phyloP scores from a whole-genome alignment of 2,797 vertebrate genomes.

The Myiotriccus ornatus region DNA sequence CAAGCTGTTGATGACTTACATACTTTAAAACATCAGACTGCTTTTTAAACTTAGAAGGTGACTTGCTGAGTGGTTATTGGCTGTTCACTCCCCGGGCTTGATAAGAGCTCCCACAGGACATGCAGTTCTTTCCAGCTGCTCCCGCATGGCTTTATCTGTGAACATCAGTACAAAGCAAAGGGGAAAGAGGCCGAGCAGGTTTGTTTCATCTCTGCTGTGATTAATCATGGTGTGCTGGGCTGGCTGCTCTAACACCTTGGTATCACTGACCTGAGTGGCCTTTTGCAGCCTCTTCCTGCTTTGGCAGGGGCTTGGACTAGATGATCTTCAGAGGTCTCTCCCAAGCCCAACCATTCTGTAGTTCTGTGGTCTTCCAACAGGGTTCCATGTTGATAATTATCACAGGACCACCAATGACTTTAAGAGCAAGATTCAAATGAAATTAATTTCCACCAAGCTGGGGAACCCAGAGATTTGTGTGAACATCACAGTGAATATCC shows the following conservation, averaged over 20 bases:
- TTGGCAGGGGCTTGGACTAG: fast-evolving
- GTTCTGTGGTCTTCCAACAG: fast-evolving
- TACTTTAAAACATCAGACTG: slow-evolving; percentile 11
- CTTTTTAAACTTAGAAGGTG: slow-evolving; percentile 35
- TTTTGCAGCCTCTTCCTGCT: background rate
- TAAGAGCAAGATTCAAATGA: background rate
- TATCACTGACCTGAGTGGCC: background rate
- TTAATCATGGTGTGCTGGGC: slow-evolving; percentile 32
- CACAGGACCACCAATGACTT: background rate
- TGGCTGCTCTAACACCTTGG: background rate
- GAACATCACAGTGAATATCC: background rate
- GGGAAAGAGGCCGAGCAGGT: slow-evolving; percentile 58
- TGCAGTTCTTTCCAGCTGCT: slow-evolving; percentile 60
- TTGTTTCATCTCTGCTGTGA: slow-evolving; percentile 60
- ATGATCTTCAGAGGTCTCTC: background rate
- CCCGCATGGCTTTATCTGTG: slow-evolving; percentile 34
- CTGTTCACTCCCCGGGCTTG: slow-evolving; percentile 1
- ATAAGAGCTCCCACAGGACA: slow-evolving; percentile 65
- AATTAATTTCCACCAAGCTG: background rate
- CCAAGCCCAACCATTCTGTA: fast-evolving
- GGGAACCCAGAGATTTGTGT: background rate
- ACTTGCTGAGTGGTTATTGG: slow-evolving; percentile 42
- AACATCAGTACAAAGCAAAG: slow-evolving; percentile 50
- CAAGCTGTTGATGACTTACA: slow-evolving; percentile 7
- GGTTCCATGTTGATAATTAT: background rate